Evolutionary conservation across 37 sponge, comb jelly and placozoan genomes (phyloP), one percentile per base, ranked within the genome.

Genomic region (Haliclona indistincta): DNA sequence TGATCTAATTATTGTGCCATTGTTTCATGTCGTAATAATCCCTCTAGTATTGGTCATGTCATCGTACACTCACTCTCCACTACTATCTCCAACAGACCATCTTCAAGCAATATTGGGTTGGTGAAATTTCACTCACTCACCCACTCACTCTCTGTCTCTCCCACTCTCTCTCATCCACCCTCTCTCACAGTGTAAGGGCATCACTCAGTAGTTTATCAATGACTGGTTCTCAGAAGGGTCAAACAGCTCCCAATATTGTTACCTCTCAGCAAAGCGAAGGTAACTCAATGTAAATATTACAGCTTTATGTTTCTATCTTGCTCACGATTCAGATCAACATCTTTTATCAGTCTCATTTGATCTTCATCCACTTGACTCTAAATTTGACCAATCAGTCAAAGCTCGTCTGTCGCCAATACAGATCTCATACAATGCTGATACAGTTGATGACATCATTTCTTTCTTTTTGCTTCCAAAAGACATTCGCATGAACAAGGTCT

Each of bases 401-500:
- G 71, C 67, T 22, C 5, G n/a, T 0, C 68, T 92, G 32, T 62
- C 49, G 30, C 88, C 88, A 23, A 41, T 92, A 7, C 69, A 81
- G 54, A 67, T 87, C 26, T 44, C 76, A 10, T 87, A 92, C 79
- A 77, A 92, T 80, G 84, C 82, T 23, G 81, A 54, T 22, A 92
- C 93, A 4, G 72, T 92, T 52, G 88, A 92, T 70, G 71, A 65
- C 17, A 44, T 92, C 39, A 84, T 92, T 25, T 67, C 51, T 5
- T 87, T 92, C 81, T 86, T 92, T 56, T 23, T 67, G 36, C 61
- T 80, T 22, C 87, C 93, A 4, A 47, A 73, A 37, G 68, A 82
- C 36, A 76, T 92, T 0, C 81, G 87, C 33, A 71, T 92, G 17
- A 75, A 87, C 56, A 89, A 84, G 60, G 2, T 83, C 32, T 83